These are phyloP conservation scores for Siniperca knerii DNA, from an alignment of 2,113 vertebrate genomes.

Conservation along the genomic window DNA sequence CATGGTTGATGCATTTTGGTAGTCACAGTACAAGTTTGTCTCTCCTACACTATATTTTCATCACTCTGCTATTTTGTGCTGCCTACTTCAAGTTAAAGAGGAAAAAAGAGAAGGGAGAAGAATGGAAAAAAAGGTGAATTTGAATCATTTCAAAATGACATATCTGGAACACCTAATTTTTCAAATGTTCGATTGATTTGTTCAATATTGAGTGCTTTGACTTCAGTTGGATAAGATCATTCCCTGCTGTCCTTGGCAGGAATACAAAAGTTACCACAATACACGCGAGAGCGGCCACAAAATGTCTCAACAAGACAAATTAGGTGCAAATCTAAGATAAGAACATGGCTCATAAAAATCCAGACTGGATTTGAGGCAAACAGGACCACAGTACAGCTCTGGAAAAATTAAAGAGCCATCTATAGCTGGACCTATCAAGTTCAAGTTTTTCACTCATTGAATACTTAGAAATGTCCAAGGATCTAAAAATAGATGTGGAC, in stretches of 20 bases:
- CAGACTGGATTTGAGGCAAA: neutral
- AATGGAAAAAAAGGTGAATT: neutral
- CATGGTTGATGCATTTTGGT: neutral
- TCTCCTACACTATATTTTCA: neutral
- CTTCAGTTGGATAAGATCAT: constrained; percentile 7
- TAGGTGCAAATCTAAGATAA: constrained; percentile 19
- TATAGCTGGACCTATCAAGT: neutral
- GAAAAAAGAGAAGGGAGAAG: neutral
- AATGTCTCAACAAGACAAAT: constrained; percentile 36
- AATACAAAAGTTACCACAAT: constrained; percentile 10
- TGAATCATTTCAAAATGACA: neutral
- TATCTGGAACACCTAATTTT: neutral
- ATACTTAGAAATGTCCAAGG: neutral
- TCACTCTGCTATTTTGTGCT: neutral
- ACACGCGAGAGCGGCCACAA: constrained; percentile 6
- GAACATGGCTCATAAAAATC: neutral
- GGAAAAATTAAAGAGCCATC: neutral
- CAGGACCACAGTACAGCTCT: constrained; percentile 1
- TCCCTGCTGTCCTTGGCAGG: constrained; percentile 3
- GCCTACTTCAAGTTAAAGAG: neutral
- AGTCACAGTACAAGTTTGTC: neutral
- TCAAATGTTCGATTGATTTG: neutral
- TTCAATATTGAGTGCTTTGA: constrained; percentile 12
- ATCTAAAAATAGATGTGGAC: constrained; percentile 17
- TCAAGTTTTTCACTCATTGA: constrained; percentile 2